Percentiles rank a stretch among this genome's conserved stretches.
Conservation (phyloP, 2,888 invertebrate species). For the Hemistola chrysoprasaria region DNA sequence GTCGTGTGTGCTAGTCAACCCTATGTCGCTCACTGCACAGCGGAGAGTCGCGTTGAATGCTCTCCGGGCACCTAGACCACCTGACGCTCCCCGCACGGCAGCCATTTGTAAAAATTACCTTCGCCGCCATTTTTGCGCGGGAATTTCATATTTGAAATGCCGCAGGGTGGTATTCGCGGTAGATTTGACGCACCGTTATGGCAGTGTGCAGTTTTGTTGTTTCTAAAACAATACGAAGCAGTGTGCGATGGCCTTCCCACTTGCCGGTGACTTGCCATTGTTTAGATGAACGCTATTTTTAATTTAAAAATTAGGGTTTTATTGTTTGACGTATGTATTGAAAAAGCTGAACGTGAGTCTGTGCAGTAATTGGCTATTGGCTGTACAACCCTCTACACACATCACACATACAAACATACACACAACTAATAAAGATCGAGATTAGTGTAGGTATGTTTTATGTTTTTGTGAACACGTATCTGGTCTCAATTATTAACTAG, state of each 20-base stretch:
- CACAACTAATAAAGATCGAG: too few relatives aligned
- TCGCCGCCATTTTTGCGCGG: constrained; percentile 77
- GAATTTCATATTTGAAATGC: constrained; percentile 78
- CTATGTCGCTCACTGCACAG: constrained; percentile 35
- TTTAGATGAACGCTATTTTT: constrained; percentile 67
- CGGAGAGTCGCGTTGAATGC: constrained; percentile 25
- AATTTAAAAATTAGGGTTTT: constrained; percentile 69
- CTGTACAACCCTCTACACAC: not conserved
- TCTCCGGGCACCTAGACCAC: too few relatives aligned
- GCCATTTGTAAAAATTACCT: constrained; percentile 81
- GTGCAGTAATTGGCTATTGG: constrained; percentile 38
- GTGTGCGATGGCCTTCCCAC: constrained; percentile 64
- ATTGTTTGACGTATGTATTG: constrained; percentile 38
- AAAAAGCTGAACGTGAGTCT: constrained; percentile 29
- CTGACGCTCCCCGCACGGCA: constrained; percentile 62
- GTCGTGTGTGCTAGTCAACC: constrained; percentile 21
- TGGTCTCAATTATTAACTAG: constrained; percentile 1
- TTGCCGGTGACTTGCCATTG: constrained; percentile 52
- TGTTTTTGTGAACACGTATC: constrained; percentile 1
- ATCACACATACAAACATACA: too few relatives aligned
- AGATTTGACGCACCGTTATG: constrained; percentile 69
- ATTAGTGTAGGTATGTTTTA: too few relatives aligned
- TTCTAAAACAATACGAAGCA: constrained; percentile 68
- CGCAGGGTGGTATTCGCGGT: constrained; percentile 67
- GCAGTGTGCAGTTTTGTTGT: constrained; percentile 70